Base-by-base conservation (phyloP, 2,888 invertebrate genomes). In the Melinaea marsaeus region DNA sequence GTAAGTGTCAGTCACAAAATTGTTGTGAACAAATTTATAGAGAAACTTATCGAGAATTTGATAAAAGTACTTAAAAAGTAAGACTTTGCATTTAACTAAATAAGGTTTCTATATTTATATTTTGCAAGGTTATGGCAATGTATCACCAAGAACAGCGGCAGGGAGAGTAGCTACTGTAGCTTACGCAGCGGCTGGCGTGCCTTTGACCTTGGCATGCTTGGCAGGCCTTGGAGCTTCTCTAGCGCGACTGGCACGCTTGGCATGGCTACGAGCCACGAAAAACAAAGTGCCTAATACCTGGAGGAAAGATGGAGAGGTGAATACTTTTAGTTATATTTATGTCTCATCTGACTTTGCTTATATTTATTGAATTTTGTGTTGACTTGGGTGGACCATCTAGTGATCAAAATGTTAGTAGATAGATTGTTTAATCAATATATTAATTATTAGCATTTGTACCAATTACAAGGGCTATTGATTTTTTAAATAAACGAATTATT, bases 111-210 rank as follows among this genome's bases (percentile, higher is more conserved):
- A 22, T 22, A 22, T 42, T 9, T 6, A 51, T 32, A n/a, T 59
- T 60, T 57, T 82, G 9, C 7, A 51, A 97, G 97, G 97, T 69
- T 97, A 97, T 81, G 97, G 96, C 58, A 95, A 95, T 81, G 93
- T 96, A 34, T 95, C 96, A 2, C 97, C 97, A 0, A 93, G 94
- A 72, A 97, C 97, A 11, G 93, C 95, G 13, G 92, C 94, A 37
- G 97, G 97, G 4, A 95, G 97, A 80, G 93, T 96, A 37, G 94
- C 95, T 22, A 96, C 97, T 4, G 96, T 97, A 77, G 91, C 96
- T 48, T 97, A 97, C 81, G 97, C 97, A 13, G 93, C 97, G 62
- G 92, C 97, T 64, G 97, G 97, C 13, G 97, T 97, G 58, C 97
- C 97, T 4, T 85, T 97, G 63, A 96, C 97, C 91, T 88, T 97